Evolutionary conservation across 2,888 invertebrate species (phyloP).

Genomic region (Andrena trimmerana): DNA sequence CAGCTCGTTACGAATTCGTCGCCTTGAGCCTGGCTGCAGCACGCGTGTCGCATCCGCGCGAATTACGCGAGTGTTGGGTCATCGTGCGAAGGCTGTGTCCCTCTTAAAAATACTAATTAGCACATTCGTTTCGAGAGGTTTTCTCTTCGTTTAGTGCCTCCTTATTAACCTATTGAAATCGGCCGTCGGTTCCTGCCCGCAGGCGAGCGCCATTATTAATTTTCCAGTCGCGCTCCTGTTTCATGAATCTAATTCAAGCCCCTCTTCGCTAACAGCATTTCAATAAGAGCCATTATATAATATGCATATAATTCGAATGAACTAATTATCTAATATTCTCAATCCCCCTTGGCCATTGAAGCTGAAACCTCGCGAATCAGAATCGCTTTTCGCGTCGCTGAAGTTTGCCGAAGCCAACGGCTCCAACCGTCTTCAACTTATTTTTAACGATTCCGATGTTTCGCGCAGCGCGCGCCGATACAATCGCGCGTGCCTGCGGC

Average conservation of each 20-base stretch:
- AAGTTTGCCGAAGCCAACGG: conserved; percentile 15
- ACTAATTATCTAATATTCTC: too few species aligned
- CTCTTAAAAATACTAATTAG: conserved; percentile 6
- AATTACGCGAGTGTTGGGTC: conserved; percentile 59
- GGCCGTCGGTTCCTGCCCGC: too few species aligned
- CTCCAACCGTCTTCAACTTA: conserved; percentile 11
- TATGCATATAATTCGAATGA: too few species aligned
- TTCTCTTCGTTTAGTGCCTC: background rate
- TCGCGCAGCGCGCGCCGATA: conserved; percentile 7
- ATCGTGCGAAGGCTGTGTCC: conserved; percentile 72
- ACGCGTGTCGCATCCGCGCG: conserved; percentile 26
- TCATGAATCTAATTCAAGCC: too few species aligned
- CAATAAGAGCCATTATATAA: too few species aligned
- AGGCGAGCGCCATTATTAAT: too few species aligned
- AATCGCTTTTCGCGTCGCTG: conserved; percentile 19
- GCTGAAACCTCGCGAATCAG: background rate
- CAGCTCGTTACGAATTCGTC: conserved; percentile 74
- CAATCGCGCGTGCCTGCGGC: conserved; percentile 29
- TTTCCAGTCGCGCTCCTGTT: too few species aligned
- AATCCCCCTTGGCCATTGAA: too few species aligned
- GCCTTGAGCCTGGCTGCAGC: conserved; percentile 29
- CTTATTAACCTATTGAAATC: too few species aligned
- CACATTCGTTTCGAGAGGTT: background rate
- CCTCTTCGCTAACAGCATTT: too few species aligned
- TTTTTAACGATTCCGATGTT: conserved; percentile 14